phyloP scores from a whole-genome alignment of 2,888 invertebrate species.

The Pristionchus mayeri region DNA sequence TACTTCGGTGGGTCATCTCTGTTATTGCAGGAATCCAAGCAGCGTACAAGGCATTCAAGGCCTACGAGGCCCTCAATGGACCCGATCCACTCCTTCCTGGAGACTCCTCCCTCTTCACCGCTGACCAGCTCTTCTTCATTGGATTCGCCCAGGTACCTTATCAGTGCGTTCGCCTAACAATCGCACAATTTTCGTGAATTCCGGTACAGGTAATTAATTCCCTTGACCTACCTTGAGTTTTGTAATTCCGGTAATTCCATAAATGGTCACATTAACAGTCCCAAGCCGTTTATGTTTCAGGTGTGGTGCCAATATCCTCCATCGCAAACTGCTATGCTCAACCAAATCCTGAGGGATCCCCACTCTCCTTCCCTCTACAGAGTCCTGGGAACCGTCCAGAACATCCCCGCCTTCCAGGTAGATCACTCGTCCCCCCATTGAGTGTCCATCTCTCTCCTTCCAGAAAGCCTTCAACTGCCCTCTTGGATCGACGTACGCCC shows the following conservation, averaged over 20 bases:
- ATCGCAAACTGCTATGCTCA: slow-evolving; percentile 53
- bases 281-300: slow-evolving; percentile 29
- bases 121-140: slow-evolving; percentile 74
- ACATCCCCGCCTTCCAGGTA: slow-evolving; percentile 73
- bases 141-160: slow-evolving; percentile 65
- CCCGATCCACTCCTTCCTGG: slow-evolving; percentile 69
- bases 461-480: slow-evolving; percentile 72
- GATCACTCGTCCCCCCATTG: too few relatives aligned
- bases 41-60: slow-evolving; percentile 67
- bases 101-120: slow-evolving; percentile 63
- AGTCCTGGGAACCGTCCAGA: slow-evolving; percentile 69
- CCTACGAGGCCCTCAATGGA: slow-evolving; percentile 64
- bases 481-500: slow-evolving; percentile 63
- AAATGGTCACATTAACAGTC: not conserved
- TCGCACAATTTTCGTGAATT: not conserved
- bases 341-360: slow-evolving; percentile 67
- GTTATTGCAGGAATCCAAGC: slow-evolving; percentile 75
- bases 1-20: not conserved
- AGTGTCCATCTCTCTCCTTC: not conserved
- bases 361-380: slow-evolving; percentile 71
- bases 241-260: too few relatives aligned
- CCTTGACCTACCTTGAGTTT: not conserved
- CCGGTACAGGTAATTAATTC: not conserved
- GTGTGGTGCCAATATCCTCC: slow-evolving; percentile 69
- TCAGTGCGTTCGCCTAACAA: too few relatives aligned